Conservation (phyloP, 1,140 invertebrate species). For the Macrocentrus cingulum region DNA sequence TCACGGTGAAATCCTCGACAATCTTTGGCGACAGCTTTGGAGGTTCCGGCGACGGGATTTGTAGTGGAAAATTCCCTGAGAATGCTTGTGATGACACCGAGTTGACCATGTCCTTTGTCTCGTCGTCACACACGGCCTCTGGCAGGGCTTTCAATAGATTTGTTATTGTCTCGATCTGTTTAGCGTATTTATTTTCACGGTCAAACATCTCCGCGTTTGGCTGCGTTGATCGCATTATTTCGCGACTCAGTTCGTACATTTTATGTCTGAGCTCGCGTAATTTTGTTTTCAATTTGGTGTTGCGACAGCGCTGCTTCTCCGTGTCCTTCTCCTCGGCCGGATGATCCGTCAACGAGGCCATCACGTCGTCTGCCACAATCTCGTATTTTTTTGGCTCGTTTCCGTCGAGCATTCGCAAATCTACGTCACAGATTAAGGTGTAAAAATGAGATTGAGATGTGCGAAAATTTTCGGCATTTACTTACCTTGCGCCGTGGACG, state of each 20-base stretch:
- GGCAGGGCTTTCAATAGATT: conserved; percentile 22
- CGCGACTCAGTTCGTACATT: conserved; percentile 20
- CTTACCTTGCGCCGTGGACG: not conserved
- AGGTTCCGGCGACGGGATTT: conserved; percentile 28
- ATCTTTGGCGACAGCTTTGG: conserved; percentile 40
- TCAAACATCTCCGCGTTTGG: conserved; percentile 9
- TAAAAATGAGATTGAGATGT: not conserved
- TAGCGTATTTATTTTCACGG: conserved; percentile 38
- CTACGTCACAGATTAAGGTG: conserved; percentile 8
- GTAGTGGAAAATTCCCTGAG: not conserved
- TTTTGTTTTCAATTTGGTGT: conserved; percentile 33
- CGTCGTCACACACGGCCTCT: conserved; percentile 4
- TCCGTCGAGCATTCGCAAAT: not conserved
- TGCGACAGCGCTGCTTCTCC: conserved; percentile 32
- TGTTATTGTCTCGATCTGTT: conserved; percentile 35
- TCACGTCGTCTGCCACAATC: no score
- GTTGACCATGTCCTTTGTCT: not conserved
- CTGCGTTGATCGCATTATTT: conserved; percentile 21
- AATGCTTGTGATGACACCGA: not conserved
- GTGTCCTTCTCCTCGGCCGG: no score
- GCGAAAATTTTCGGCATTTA: not conserved
- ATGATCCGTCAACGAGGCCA: conserved; percentile 20
- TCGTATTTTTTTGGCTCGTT: no score
- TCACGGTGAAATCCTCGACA: conserved; percentile 18
- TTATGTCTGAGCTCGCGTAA: conserved; percentile 33